A percentile compares a stretch with the other conserved stretches of the same genome.
Conservation (phyloP, 2,888 invertebrate species). For the Himalopsyche japonica region DNA sequence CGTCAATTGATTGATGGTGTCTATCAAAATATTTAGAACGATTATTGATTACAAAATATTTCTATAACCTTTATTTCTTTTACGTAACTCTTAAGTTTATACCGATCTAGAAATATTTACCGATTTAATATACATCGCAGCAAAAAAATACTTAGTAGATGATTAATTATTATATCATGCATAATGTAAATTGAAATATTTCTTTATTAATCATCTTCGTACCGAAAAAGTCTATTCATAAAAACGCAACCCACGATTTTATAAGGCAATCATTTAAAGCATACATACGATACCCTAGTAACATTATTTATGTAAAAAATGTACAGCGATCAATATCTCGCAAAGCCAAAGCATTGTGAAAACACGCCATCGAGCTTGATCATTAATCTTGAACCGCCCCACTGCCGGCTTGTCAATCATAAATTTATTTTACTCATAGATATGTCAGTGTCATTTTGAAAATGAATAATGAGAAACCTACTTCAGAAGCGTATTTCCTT, state of each 20-base stretch:
- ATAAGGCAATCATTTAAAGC: not conserved
- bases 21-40: too few relatives aligned
- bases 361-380: not conserved
- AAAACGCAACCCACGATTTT: not conserved
- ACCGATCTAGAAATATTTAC: not conserved
- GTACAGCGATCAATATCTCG: not conserved
- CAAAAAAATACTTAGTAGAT: not conserved
- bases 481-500: constrained; percentile 14
- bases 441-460: constrained; percentile 8
- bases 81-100: too few relatives aligned
- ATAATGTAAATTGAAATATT: not conserved
- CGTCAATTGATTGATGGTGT: too few relatives aligned
- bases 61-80: too few relatives aligned
- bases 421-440: constrained; percentile 10
- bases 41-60: too few relatives aligned
- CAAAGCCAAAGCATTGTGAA: not conserved
- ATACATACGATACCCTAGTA: not conserved
- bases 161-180: not conserved
- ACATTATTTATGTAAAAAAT: not conserved
- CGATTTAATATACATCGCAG: not conserved
- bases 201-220: not conserved
- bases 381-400: not conserved
- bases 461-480: constrained; percentile 12
- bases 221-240: not conserved
- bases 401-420: constrained; percentile 17